Evolutionary conservation across 2,113 vertebrate genomes (phyloP).

Genomic region (Machaerirhynchus nigripectus): DNA sequence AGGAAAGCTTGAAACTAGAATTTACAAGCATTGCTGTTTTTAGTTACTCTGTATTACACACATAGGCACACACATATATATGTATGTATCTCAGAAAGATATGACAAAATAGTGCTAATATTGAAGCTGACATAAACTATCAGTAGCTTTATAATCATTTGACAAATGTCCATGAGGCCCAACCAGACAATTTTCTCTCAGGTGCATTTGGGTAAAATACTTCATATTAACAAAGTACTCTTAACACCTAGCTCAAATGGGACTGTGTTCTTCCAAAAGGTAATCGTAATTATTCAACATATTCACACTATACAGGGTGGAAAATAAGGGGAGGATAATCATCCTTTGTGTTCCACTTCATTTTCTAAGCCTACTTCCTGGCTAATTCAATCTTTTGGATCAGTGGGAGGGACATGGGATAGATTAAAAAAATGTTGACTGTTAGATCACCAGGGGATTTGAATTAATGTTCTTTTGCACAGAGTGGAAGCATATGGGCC

Average conservation of each 20-base stretch:
- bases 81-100: not conserved
- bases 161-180: not conserved
- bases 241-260: not conserved
- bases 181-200: not conserved
- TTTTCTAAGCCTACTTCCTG: conserved; percentile 26
- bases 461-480: conserved; percentile 35
- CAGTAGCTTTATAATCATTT: not conserved
- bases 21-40: not conserved
- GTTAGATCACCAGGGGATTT: conserved; percentile 11
- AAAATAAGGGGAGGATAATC: not conserved
- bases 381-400: conserved; percentile 18
- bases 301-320: not conserved
- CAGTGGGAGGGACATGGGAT: not conserved
- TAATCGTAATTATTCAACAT: not conserved
- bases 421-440: conserved; percentile 22
- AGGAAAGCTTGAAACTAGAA: not conserved
- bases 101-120: not conserved
- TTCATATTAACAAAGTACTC: not conserved
- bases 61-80: not conserved
- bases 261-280: not conserved
- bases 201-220: not conserved
- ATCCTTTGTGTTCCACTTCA: not conserved
- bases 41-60: not conserved
- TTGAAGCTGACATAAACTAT: not conserved
- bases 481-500: conserved; percentile 16